Percentiles rank a stretch among this genome's conserved stretches.
Evolutionary conservation across 2,113 vertebrate species (phyloP).

Genomic region (Pica pica): DNA sequence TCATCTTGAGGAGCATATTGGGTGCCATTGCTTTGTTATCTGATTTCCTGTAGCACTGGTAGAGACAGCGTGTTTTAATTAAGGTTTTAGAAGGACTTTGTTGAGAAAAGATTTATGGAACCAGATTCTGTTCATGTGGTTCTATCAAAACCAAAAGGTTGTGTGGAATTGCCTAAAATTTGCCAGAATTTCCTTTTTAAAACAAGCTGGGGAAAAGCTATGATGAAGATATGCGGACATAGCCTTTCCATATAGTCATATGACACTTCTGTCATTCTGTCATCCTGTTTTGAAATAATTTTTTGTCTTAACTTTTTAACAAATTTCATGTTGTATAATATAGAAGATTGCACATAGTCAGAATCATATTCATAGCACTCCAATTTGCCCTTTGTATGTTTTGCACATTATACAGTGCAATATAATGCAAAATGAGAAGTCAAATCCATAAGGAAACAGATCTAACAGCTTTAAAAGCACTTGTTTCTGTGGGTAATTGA

Average conservation of each 20-base stretch:
- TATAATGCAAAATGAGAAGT: not conserved
- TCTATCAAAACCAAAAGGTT: not conserved
- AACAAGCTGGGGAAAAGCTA: not conserved
- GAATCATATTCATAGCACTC: not conserved
- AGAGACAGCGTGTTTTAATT: not conserved
- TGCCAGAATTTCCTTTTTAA: not conserved
- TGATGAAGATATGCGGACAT: not conserved
- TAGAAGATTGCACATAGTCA: not conserved
- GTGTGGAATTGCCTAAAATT: not conserved
- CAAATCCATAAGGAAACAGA: not conserved
- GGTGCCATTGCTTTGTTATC: not conserved
- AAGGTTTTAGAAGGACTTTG: not conserved
- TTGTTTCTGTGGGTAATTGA: not conserved
- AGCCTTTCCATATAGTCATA: not conserved
- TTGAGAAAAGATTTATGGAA: not conserved
- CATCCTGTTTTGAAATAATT: not conserved
- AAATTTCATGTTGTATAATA: not conserved
- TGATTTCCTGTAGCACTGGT: not conserved
- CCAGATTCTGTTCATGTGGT: fast-evolving
- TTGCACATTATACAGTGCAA: not conserved
- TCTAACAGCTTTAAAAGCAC: not conserved
- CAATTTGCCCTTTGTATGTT: not conserved
- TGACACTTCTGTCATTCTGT: not conserved
- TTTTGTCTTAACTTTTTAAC: not conserved
- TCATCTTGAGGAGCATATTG: not conserved